phyloP scores from a whole-genome alignment of 2,113 vertebrate species.

The Aspidoscelis tigris region DNA sequence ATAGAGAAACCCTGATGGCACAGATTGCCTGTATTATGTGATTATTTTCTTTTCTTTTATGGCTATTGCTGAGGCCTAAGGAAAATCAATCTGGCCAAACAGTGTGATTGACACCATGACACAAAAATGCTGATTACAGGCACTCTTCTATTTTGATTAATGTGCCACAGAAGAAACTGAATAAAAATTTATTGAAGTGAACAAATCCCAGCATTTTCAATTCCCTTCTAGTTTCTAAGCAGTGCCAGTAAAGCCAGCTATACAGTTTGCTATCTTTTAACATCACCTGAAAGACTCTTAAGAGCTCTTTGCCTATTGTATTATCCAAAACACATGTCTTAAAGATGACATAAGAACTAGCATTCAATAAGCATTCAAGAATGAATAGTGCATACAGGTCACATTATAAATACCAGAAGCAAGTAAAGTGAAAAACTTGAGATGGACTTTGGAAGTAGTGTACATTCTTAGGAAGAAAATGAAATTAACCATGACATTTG shows the following conservation, averaged over 20 bases:
- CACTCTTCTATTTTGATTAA: background rate
- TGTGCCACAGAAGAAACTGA: background rate
- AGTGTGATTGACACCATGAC: background rate
- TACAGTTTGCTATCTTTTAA: slow-evolving; percentile 4
- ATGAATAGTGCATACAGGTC: slow-evolving; percentile 2
- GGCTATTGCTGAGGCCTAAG: background rate
- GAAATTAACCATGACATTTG: slow-evolving; percentile 10
- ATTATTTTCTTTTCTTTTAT: background rate
- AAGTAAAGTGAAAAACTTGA: slow-evolving; percentile 2
- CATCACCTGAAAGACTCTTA: slow-evolving; percentile 1
- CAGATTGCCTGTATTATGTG: background rate
- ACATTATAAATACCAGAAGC: slow-evolving; percentile 9
- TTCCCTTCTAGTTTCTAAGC: background rate
- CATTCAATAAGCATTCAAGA: background rate
- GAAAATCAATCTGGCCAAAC: background rate
- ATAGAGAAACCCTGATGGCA: background rate
- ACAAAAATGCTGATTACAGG: background rate
- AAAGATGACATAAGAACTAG: background rate
- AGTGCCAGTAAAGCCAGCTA: background rate
- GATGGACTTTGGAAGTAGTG: background rate
- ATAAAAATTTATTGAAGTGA: background rate
- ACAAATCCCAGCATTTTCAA: background rate
- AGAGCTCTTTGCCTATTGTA: background rate
- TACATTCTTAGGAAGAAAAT: background rate
- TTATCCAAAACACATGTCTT: background rate